phyloP scores from a whole-genome alignment of 1,140 invertebrate species.

The Drosophila rufa region DNA sequence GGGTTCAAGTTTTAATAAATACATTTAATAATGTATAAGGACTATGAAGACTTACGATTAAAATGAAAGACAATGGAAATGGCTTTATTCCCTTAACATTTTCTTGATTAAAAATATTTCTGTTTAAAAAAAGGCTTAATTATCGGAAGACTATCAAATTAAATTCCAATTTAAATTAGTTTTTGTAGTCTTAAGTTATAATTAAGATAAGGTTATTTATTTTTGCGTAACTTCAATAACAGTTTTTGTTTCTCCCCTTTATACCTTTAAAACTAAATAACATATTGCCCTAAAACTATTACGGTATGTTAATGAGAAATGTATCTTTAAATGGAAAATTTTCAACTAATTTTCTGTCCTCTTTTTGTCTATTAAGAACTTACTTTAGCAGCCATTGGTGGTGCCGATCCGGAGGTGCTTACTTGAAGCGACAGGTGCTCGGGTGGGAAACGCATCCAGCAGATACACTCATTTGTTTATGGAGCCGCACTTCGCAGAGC shows the following conservation, averaged over 20 bases:
- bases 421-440: constrained; percentile 58
- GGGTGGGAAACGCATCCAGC: constrained; percentile 42
- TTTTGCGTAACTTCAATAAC: background rate
- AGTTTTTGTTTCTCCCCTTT: background rate
- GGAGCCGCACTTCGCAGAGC: constrained; percentile 47
- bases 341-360: too few relatives aligned
- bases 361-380: constrained; percentile 18
- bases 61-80: too few relatives aligned
- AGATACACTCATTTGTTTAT: constrained; percentile 37
- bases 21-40: too few relatives aligned
- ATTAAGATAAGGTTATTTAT: background rate
- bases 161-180: too few relatives aligned
- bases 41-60: too few relatives aligned
- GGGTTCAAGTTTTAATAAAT: too few relatives aligned
- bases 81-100: background rate
- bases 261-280: too few relatives aligned
- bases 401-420: constrained; percentile 20
- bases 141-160: background rate
- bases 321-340: background rate
- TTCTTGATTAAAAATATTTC: too few relatives aligned
- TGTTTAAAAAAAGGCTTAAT: background rate
- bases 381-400: constrained; percentile 77
- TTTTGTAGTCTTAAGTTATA: background rate
- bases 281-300: background rate
- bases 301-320: too few relatives aligned